Evolutionary conservation across 2,113 vertebrate genomes (phyloP).

Genomic region (Tachysurus vachellii): DNA sequence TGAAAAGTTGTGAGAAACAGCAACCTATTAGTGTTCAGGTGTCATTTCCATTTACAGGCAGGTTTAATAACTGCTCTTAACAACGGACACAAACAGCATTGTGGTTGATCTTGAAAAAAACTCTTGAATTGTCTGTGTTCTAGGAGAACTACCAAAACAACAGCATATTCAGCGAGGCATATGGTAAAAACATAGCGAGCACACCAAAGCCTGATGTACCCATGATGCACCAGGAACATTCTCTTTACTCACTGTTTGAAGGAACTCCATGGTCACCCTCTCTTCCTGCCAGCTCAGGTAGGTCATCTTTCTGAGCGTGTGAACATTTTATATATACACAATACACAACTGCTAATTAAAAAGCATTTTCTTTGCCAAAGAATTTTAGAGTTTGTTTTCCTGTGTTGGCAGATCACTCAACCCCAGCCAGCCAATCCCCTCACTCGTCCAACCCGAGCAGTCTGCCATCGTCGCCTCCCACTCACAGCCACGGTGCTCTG

Average conservation of each 20-base stretch:
- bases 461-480: slow-evolving; percentile 94
- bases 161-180: slow-evolving; percentile 95
- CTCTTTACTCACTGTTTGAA: slow-evolving; percentile 95
- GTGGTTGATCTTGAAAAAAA: not conserved
- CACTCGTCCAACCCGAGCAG: slow-evolving; percentile 99
- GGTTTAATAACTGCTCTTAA: not conserved
- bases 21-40: not conserved
- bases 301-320: not conserved
- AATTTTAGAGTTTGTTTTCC: not conserved
- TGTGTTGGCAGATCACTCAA: slow-evolving; percentile 87
- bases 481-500: slow-evolving; percentile 88
- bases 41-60: not conserved
- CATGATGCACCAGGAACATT: slow-evolving; percentile 89
- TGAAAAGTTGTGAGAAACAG: not conserved
- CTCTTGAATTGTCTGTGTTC: slow-evolving; percentile 27
- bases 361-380: not conserved
- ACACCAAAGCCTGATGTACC: slow-evolving; percentile 82
- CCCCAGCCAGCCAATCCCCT: slow-evolving; percentile 98
- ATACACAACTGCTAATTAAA: not conserved
- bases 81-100: not conserved
- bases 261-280: slow-evolving; percentile 96
- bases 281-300: slow-evolving; percentile 97
- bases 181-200: slow-evolving; percentile 85
- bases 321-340: no score
- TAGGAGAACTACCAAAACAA: slow-evolving; percentile 91